Percentiles rank a stretch among this genome's conserved stretches.
These are phyloP conservation scores for Gastrophryne carolinensis DNA, from an alignment of 2,797 vertebrate genomes.

Conservation along the genomic window DNA sequence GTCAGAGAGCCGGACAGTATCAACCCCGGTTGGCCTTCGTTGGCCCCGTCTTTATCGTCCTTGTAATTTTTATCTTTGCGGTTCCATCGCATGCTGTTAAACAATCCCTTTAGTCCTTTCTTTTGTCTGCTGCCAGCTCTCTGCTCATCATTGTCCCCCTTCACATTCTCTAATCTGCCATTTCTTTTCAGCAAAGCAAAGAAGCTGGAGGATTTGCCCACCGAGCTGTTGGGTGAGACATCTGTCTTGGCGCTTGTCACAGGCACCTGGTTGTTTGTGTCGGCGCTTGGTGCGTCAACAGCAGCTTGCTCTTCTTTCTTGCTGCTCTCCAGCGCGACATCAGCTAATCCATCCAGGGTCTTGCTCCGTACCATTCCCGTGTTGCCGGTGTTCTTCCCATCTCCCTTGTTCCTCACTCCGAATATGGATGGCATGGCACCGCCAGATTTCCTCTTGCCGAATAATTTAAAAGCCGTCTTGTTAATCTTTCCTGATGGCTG, in stretches of 20 bases:
- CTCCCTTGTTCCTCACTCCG: slow-evolving; percentile 89
- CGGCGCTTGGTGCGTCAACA: slow-evolving; percentile 30
- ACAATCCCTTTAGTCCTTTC: slow-evolving; percentile 85
- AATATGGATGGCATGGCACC: slow-evolving; percentile 91
- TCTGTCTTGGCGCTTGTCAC: slow-evolving; percentile 62
- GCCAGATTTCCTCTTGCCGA: slow-evolving; percentile 86
- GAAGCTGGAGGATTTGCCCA: slow-evolving; percentile 93
- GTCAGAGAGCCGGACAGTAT: slow-evolving; percentile 72
- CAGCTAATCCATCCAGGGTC: slow-evolving; percentile 91
- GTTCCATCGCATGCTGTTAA: slow-evolving; percentile 92
- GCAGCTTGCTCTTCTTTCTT: slow-evolving; percentile 65
- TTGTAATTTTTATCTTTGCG: slow-evolving; percentile 80
- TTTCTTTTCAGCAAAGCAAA: slow-evolving; percentile 88
- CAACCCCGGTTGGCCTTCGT: slow-evolving; percentile 67
- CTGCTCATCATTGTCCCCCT: slow-evolving; percentile 73
- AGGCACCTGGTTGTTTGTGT: slow-evolving; percentile 53
- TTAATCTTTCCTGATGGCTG: slow-evolving; percentile 92
- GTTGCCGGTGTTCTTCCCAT: slow-evolving; percentile 70
- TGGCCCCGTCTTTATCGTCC: slow-evolving; percentile 70
- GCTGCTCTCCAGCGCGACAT: slow-evolving; percentile 72
- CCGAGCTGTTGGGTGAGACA: slow-evolving; percentile 68
- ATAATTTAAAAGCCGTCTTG: slow-evolving; percentile 96
- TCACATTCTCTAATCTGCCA: slow-evolving; percentile 73
- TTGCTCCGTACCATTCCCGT: slow-evolving; percentile 84
- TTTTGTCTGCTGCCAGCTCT: slow-evolving; percentile 83